Evolutionary conservation across 1,140 invertebrate genomes (phyloP), one percentile per base, ranked within the genome.

Genomic region (Ladona fulva): DNA sequence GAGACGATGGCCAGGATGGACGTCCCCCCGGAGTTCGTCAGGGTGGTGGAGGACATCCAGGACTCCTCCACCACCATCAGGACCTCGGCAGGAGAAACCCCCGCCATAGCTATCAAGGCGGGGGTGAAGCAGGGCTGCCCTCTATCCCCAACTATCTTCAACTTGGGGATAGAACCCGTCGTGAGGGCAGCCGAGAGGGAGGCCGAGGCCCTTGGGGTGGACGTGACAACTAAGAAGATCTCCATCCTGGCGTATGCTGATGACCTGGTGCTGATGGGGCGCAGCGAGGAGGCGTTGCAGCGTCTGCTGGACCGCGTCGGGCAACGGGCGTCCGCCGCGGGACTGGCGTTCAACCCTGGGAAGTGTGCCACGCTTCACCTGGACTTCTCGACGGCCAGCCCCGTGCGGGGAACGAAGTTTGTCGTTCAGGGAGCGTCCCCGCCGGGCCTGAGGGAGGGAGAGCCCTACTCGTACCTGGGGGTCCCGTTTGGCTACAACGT

Each of bases 61-160:
- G n/a, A n/a, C n/a, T n/a, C n/a, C n/a, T n/a, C n/a, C n/a, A n/a
- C n/a, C n/a, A n/a, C n/a, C n/a, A n/a, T n/a, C n/a, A n/a, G n/a
- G n/a, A n/a, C n/a, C n/a, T n/a, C n/a, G n/a, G n/a, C n/a, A n/a
- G n/a, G n/a, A n/a, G n/a, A n/a, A n/a, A n/a, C n/a, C n/a, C n/a
- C n/a, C n/a, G n/a, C n/a, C n/a, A n/a, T n/a, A n/a, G n/a, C n/a
- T n/a, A n/a, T n/a, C n/a, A n/a, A n/a, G n/a, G n/a, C n/a, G n/a
- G n/a, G n/a, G n/a, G n/a, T n/a, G n/a, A n/a, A n/a, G n/a, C n/a
- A n/a, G n/a, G n/a, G n/a, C n/a, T 85, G 84, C 77, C 84, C 84
- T 0, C 74, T 86, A 1, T 84, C 83, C 75, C 82, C 83, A 0
- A 76, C 86, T 0, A 78, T 85, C 0, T 87, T 87, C 80, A 84